These are phyloP conservation scores for Ornithoptera priamus DNA, from an alignment of 2,888 invertebrate species.

Conservation along the genomic window DNA sequence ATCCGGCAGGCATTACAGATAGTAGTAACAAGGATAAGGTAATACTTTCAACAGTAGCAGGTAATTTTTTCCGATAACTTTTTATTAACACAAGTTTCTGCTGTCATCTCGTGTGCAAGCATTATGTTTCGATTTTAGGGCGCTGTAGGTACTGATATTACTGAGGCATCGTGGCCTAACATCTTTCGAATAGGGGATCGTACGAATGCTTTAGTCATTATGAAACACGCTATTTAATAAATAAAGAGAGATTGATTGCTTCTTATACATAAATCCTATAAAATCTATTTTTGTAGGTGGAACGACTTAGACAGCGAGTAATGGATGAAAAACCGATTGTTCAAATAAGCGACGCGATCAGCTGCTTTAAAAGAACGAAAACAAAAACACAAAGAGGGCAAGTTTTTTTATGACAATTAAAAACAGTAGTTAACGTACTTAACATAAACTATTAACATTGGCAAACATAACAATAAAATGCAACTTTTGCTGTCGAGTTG, in stretches of 20 bases:
- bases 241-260: background rate
- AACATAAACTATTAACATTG: background rate
- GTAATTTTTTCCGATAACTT: too few relatives aligned
- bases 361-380: slow-evolving; percentile 52
- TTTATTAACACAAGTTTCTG: background rate
- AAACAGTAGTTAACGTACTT: background rate
- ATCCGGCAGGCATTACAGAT: background rate
- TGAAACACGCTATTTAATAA: background rate
- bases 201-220: background rate
- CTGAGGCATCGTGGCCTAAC: background rate
- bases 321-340: slow-evolving; percentile 57
- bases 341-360: slow-evolving; percentile 57
- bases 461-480: too few relatives aligned
- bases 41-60: too few relatives aligned
- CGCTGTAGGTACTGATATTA: background rate
- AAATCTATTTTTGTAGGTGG: slow-evolving; percentile 51
- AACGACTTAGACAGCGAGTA: slow-evolving; percentile 56
- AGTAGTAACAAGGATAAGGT: too few relatives aligned
- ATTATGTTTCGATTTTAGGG: background rate
- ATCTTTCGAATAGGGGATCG: background rate
- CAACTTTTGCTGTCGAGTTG: too few relatives aligned
- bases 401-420: background rate
- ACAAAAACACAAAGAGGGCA: slow-evolving; percentile 30
- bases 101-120: background rate
- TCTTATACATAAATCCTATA: background rate